phyloP scores from a whole-genome alignment of 2,797 vertebrate species.

The Erithacus rubecula region DNA sequence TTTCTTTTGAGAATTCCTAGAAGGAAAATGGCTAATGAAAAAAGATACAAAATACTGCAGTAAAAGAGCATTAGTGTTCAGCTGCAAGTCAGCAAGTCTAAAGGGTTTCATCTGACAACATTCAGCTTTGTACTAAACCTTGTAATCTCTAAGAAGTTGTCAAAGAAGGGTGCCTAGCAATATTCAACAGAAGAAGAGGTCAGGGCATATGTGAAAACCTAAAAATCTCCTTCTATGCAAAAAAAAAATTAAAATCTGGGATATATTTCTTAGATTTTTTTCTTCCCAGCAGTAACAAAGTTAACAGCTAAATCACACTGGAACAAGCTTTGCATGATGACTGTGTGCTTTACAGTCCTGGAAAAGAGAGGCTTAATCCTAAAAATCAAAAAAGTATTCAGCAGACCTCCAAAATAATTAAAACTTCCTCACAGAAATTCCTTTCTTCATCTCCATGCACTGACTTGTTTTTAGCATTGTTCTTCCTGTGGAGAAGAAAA shows the following conservation, averaged over 20 bases:
- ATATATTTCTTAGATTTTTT: background rate
- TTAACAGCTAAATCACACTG: background rate
- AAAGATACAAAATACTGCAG: background rate
- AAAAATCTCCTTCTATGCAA: background rate
- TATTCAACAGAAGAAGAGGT: background rate
- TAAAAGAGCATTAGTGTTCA: background rate
- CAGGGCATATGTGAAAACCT: background rate
- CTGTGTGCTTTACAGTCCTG: background rate
- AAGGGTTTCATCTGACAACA: background rate
- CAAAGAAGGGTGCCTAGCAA: background rate
- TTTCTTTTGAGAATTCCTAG: background rate
- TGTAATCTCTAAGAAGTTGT: background rate
- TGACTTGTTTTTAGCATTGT: background rate
- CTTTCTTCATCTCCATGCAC: background rate
- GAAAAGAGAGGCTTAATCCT: background rate
- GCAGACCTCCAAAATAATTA: background rate
- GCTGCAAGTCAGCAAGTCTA: background rate
- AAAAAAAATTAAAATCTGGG: background rate
- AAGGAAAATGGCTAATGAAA: background rate
- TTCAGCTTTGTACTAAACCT: background rate
- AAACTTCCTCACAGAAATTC: background rate
- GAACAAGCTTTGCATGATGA: rapidly evolving
- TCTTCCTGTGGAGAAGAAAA: background rate
- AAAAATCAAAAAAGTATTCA: background rate
- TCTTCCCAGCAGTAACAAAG: background rate